phyloP scores from a whole-genome alignment of 2,113 vertebrate genomes.

The Grallaria varia region DNA sequence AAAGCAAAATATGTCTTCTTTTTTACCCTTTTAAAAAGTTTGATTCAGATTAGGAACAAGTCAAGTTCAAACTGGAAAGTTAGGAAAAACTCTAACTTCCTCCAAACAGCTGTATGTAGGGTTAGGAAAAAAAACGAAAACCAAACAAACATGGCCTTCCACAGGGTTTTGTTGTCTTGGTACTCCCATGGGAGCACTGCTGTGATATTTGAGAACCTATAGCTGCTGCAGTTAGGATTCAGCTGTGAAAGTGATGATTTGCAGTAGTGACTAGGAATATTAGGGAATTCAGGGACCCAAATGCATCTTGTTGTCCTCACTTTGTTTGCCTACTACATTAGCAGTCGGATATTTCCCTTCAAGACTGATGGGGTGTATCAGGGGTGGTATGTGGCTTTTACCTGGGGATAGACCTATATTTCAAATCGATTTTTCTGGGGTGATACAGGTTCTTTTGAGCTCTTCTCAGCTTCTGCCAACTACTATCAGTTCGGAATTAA shows the following conservation, averaged over 20 bases:
- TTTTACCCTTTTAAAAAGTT: background rate
- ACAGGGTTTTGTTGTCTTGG: background rate
- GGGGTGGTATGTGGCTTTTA: background rate
- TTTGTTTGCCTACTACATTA: background rate
- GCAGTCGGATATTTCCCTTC: background rate
- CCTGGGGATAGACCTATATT: background rate
- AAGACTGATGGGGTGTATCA: fast-evolving
- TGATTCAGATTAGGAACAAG: background rate
- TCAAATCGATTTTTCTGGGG: background rate
- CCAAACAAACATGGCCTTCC: background rate
- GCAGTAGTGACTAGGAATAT: background rate
- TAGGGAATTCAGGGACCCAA: background rate
- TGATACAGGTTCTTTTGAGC: background rate
- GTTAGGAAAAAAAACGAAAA: background rate
- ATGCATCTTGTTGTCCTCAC: background rate
- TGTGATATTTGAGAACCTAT: conserved; percentile 5
- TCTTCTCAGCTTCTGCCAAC: background rate
- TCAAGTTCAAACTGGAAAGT: background rate
- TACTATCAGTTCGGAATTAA: background rate
- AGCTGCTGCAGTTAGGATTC: background rate
- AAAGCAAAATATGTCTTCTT: background rate
- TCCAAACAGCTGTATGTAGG: background rate
- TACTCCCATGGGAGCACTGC: background rate
- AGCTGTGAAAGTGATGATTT: conserved; percentile 1
- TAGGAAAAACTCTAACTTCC: background rate